Percentiles rank a stretch among this genome's conserved stretches.
phyloP scores from a whole-genome alignment of 2,113 vertebrate genomes.

The Telmatochromis brichardi region DNA sequence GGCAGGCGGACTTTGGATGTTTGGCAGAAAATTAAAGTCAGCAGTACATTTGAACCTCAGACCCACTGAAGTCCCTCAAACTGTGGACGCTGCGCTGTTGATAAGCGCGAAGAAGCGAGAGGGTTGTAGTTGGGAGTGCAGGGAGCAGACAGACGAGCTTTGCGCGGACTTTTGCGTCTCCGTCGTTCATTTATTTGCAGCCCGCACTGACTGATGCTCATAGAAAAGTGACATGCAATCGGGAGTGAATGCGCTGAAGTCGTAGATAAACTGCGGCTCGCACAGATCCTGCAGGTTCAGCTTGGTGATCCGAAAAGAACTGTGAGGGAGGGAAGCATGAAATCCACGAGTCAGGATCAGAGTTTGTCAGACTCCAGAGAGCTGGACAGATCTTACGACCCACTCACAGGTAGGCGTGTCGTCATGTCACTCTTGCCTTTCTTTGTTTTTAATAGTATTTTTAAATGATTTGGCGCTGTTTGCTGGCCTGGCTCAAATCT shows the following conservation, averaged over 20 bases:
- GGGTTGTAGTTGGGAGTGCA: not conserved
- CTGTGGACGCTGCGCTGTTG: not conserved
- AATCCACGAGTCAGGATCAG: constrained; percentile 80
- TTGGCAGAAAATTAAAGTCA: not conserved
- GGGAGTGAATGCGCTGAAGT: not conserved
- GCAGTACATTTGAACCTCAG: not conserved
- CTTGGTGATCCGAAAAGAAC: not conserved
- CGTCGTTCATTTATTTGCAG: not conserved
- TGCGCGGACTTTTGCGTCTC: not conserved
- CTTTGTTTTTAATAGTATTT: not conserved
- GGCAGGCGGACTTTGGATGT: not conserved
- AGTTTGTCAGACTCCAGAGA: constrained; percentile 87
- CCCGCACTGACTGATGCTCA: not conserved
- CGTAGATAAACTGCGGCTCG: not conserved
- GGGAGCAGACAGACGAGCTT: not conserved
- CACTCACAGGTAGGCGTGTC: constrained; percentile 78
- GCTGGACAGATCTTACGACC: constrained; percentile 85
- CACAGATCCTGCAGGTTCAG: not conserved
- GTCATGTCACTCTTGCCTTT: not conserved
- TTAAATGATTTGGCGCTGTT: not conserved
- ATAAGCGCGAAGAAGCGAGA: not conserved
- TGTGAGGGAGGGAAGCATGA: constrained; percentile 60
- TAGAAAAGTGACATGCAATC: not conserved
- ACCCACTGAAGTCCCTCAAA: not conserved
- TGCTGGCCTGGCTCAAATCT: not conserved